Evolutionary conservation across 2,888 invertebrate species (phyloP).

Genomic region (Diaprepes abbreviatus): DNA sequence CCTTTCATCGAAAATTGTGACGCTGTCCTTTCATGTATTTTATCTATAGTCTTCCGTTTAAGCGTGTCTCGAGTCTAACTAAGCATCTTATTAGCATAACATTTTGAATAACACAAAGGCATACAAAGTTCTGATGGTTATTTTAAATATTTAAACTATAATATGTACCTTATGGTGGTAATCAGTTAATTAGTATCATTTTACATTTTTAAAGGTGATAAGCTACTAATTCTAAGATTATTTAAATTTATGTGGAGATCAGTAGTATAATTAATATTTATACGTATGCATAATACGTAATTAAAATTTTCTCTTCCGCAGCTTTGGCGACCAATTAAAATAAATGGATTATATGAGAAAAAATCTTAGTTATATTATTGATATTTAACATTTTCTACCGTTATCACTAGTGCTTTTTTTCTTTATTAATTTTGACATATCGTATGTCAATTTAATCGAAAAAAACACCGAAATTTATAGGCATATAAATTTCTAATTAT

Average conservation of each 20-base stretch:
- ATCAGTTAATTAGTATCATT: slow-evolving; percentile 30
- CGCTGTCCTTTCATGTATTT: too few relatives aligned
- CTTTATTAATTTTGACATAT: neutral
- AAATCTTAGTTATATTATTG: neutral
- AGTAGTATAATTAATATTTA: slow-evolving; percentile 13
- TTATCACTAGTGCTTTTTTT: slow-evolving; percentile 6
- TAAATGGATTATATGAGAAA: neutral
- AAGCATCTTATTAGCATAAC: too few relatives aligned
- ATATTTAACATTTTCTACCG: slow-evolving; percentile 4
- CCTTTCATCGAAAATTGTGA: too few relatives aligned
- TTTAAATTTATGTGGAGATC: slow-evolving; percentile 19
- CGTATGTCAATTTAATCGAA: slow-evolving; percentile 6
- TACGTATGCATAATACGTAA: slow-evolving; percentile 4
- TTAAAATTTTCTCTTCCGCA: slow-evolving; percentile 12
- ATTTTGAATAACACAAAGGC: too few relatives aligned
- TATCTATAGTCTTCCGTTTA: too few relatives aligned
- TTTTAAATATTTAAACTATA: neutral
- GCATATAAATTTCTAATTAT: slow-evolving; percentile 10
- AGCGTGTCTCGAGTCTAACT: too few relatives aligned
- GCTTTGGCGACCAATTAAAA: slow-evolving; percentile 13
- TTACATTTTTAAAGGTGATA: slow-evolving; percentile 22
- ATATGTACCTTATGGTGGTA: slow-evolving; percentile 6
- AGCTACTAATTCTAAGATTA: slow-evolving; percentile 17
- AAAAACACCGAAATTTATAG: neutral
- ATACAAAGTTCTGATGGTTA: neutral